These are phyloP conservation scores for Melinopterus prodromus DNA, from an alignment of 2,888 invertebrate genomes.

Conservation along the genomic window DNA sequence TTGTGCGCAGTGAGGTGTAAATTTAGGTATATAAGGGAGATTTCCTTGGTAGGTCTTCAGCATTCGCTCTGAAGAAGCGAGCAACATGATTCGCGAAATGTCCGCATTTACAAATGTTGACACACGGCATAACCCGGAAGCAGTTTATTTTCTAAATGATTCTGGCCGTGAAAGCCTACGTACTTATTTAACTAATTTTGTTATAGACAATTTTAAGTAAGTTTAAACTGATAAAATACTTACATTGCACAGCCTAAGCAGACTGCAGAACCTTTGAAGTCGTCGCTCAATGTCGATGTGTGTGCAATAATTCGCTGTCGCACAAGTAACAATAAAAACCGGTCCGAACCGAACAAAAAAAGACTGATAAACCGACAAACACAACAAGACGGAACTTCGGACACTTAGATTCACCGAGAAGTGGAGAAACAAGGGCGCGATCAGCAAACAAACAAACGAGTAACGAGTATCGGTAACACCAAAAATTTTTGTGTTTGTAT, in stretches of 20 bases:
- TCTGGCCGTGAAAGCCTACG: no score
- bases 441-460: conserved; percentile 17
- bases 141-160: no score
- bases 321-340: conserved; percentile 13
- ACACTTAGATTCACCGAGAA: background rate
- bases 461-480: conserved; percentile 22
- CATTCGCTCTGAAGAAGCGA: no score
- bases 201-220: background rate
- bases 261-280: conserved; percentile 51
- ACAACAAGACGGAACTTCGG: background rate
- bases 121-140: no score
- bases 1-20: no score
- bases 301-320: conserved; percentile 33
- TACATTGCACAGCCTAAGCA: conserved; percentile 52
- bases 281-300: conserved; percentile 47
- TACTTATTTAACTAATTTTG: no score
- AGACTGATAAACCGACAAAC: background rate
- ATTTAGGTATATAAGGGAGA: no score
- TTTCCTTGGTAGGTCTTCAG: no score
- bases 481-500: background rate
- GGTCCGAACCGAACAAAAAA: conserved; percentile 6
- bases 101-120: no score
- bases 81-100: no score
- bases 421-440: background rate
- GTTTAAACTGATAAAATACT: conserved; percentile 39